Base-by-base conservation (phyloP, 2,888 invertebrate species). In the Drosophila paracracens region DNA sequence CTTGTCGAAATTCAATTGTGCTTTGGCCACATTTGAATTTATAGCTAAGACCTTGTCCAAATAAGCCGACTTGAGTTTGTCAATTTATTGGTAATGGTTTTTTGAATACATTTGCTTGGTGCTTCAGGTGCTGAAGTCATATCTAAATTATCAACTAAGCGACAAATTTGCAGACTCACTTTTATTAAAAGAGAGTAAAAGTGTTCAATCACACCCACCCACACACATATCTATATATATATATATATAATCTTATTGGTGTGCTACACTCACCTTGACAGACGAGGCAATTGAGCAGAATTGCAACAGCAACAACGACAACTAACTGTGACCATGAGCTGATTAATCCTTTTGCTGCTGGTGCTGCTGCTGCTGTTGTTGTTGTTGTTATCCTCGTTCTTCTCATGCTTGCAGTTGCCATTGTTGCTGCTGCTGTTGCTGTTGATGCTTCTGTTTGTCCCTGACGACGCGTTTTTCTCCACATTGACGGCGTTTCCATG, bases 401-500 rank as follows among this genome's bases (percentile, higher is more conserved):
- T 2, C 31, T 25, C 77, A 60, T 77, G 40, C 54, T 25, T 72
- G 70, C 63, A 57, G 48, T 43, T 50, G 57, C 35, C 43, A 29
- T 33, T 53, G 43, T 52, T 46, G 51, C 8, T 58, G 48, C 43
- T 69, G 74, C 16, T 79, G 74, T 70, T 76, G 83, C 40, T 79
- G 80, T 33, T 75, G 69, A 50, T 70, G 59, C 67, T 80, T 72
- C 67, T 48, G 53, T 62, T 68, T 83, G 77, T 81, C 88, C 91
- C 92, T 91, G 91, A 92, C 91, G 90, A 89, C 83, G 81, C 91
- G 90, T 81, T 87, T 83, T 83, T 68, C 69, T 79, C 68, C 73
- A 62, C 69, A 48, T 70, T 64, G 70, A 53, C 53, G 74, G 64
- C 79, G 80, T 79, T 77, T 75, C 75, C 74, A 62, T 79, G 61